Evolutionary conservation across 2,113 vertebrate species (phyloP), one percentile per base, ranked within the genome.

Genomic region (Camelus dromedarius): DNA sequence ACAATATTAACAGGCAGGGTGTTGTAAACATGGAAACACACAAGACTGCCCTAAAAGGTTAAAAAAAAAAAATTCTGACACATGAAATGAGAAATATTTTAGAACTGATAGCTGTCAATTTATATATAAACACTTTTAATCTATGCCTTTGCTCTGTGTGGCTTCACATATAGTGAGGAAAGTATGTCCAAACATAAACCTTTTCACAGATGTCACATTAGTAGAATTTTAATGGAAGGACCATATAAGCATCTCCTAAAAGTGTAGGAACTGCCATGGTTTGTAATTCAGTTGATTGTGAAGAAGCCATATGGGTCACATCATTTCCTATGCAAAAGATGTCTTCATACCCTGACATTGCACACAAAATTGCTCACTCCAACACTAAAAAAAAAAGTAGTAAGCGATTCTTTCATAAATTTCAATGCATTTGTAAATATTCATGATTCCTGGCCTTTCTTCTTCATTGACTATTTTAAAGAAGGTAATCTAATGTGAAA

Each of bases 201-300:
- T 94, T 97, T 97, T 95, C 48, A 94, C 82, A 75, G 96, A 97
- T 90, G 95, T 96, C 96, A 93, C 83, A 67, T 82, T 95, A 93
- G 89, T 96, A 92, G 84, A 90, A 97, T 67, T 95, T 97, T 97
- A 98, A 97, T 97, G 92, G 93, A 97, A 97, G 58, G 81, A 84
- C 82, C 85, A 93, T 62, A 79, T 95, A 96, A 70, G 66, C 76
- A 89, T 96, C 77, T 93, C 89, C 92, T 95, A 91, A 96, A 98
- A 96, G 89, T 94, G 70, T 84, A 96, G 79, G 52, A 96, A 92
- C 84, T 82, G 52, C 80, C 83, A 84, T 93, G 89, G 80, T 94
- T 94, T 95, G 73, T 93, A 89, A 93, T 92, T 95, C 96, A 84
- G 72, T 95, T 96, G 89, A 72, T 94, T 87, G 86, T 85, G 83